Base-by-base conservation (phyloP, 53 echinoderm and acorn worm species). In the Echinarachnius parma region DNA sequence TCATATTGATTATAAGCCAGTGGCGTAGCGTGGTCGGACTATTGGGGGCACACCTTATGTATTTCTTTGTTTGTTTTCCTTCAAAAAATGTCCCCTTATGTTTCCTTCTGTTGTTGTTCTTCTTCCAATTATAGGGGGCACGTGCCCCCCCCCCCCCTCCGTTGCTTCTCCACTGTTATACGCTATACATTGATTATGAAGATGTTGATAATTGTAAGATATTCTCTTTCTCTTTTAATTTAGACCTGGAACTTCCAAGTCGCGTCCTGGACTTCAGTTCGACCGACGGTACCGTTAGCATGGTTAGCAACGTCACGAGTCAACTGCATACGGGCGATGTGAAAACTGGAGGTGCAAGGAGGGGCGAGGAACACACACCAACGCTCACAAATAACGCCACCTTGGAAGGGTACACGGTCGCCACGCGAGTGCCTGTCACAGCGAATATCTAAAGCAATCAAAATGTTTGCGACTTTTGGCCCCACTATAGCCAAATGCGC, bases 221-320 rank as follows among this genome's bases (percentile, higher is more conserved):
- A 9, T 39, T 13, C 42, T 50, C 20, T 50, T 18, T 13, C 15
- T n/a, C n/a, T n/a, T n/a, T n/a, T n/a, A n/a, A n/a, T n/a, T n/a
- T 25, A 53, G 70, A 37, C 11, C 28, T 53, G 2, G 33, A 53
- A 34, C 37, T 69, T 22, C 70, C 70, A 14, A 69, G 70, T 34
- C 53, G 70, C 4, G 70, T 69, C 10, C 70, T 69, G 23, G 70
- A 69, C 54, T 69, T 69, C 54, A 69, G 25, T 4, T 20, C 53
- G 53, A 69, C 53, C 15, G 53, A 31, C 15, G 31, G 53, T 0
- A 53, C 52, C 11, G n/a, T n/a, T 9, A 50, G 52, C 19, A 18
- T 4, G 9, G 52, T 10, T 9, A 69, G 53, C 25, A 53, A 34
- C 2, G 36, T 37, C 19, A 69, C 53, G 14, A 69, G 25, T n/a